Evolutionary conservation across 2,113 vertebrate genomes (phyloP), one percentile per base, ranked within the genome.

Genomic region (Galbula dea): DNA sequence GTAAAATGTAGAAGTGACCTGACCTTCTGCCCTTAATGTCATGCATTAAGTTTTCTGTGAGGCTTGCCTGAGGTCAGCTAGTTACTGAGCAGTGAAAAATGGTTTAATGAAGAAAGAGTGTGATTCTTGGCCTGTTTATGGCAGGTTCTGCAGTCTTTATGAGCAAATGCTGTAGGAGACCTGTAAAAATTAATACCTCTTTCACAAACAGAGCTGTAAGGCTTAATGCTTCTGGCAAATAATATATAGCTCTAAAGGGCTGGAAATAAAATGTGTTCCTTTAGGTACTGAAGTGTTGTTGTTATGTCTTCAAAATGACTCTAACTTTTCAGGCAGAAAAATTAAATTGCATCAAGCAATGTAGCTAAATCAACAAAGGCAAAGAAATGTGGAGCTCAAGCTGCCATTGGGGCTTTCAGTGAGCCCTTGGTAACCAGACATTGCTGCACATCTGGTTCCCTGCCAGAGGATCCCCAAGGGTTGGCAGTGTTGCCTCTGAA

Each of bases 151-250:
- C 51, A 85, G 74, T 51, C 74, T 96, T 95, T 82, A 92, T 90
- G 84, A 79, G 90, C 34, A 90, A 76, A 83, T 90, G 69, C 81
- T 76, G 29, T 66, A 82, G 93, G 65, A 94, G 93, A 93, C 81
- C 62, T 83, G 84, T 92, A 87, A 96, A 95, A 95, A 95, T 94
- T 89, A 95, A 91, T 93, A 83, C 55, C 34, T 87, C 49, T 95
- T 79, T 79, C 81, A 89, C 59, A 91, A 91, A 88, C 62, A 89
- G 92, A 92, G 63, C 71, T 91, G 75, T 80, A 51, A 88, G 77
- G 62, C 72, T 90, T 94, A 91, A 62, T 86, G 26, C 54, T 69
- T 71, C 73, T 93, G 88, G 69, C 88, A 95, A 90, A 76, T 84
- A 93, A 94, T 86, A 59, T 66, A 76, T 76, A 90, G 34, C 57